Evolutionary conservation across 2,113 vertebrate species (phyloP).

Genomic region (Callorhinus ursinus): DNA sequence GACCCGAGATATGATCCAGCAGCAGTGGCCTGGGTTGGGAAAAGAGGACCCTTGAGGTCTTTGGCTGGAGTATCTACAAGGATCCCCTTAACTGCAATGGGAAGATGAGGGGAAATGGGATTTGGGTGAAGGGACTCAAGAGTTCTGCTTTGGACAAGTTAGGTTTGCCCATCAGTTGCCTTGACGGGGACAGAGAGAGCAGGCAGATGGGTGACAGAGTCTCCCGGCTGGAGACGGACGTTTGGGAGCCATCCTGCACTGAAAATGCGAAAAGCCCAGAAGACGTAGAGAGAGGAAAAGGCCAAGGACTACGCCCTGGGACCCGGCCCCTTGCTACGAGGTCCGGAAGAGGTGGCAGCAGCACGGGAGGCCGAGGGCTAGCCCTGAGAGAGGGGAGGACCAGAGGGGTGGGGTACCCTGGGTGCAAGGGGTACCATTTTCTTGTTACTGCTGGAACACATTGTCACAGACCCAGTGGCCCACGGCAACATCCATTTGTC

Average conservation of each 20-base stretch:
- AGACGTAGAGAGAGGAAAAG: neutral
- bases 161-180: neutral
- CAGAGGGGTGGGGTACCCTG: neutral
- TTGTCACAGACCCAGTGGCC: neutral
- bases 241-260: neutral
- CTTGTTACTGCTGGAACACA: neutral
- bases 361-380: neutral
- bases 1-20: neutral
- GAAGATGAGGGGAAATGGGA: neutral
- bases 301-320: neutral
- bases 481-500: neutral
- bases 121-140: neutral
- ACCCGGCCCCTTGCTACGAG: neutral
- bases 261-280: too few species aligned
- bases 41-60: neutral
- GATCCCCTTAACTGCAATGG: neutral
- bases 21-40: neutral
- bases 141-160: neutral
- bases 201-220: too few species aligned
- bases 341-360: neutral
- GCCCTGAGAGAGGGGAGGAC: neutral
- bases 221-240: too few species aligned
- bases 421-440: too few species aligned
- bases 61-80: neutral
- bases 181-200: too few species aligned